Conservation (phyloP, 1,140 invertebrate genomes). For the Drosophila pectinifera region DNA sequence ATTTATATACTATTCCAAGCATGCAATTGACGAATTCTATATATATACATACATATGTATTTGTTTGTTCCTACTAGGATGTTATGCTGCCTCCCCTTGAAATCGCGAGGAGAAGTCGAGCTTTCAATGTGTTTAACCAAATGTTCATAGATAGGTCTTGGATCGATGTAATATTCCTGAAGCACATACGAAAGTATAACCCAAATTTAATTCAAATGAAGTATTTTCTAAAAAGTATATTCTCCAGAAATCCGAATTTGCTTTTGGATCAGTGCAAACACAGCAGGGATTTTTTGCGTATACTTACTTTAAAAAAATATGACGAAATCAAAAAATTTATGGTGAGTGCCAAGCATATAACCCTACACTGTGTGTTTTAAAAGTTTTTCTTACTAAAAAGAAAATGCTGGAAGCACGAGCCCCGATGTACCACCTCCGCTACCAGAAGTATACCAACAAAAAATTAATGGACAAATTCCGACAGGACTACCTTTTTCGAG, state of each 20-base stretch:
- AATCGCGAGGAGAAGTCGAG: conserved; percentile 61
- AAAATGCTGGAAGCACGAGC: conserved; percentile 78
- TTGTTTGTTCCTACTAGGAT: conserved; percentile 37
- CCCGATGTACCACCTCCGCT: conserved; percentile 65
- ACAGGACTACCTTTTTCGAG: conserved; percentile 56
- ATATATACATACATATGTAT: too few species aligned
- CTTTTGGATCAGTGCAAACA: conserved; percentile 61
- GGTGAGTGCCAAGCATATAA: conserved; percentile 13
- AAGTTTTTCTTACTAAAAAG: conserved; percentile 27
- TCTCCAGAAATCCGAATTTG: conserved; percentile 53
- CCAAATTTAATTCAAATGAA: background rate
- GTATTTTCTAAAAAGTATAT: background rate
- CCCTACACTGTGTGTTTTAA: background rate
- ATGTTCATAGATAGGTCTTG: conserved; percentile 71
- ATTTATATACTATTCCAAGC: background rate
- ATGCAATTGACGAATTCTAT: background rate
- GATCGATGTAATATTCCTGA: conserved; percentile 73
- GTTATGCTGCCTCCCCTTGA: conserved; percentile 62
- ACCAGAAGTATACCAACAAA: conserved; percentile 59
- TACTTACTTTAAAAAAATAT: conserved; percentile 51
- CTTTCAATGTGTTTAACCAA: conserved; percentile 74
- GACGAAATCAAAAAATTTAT: conserved; percentile 51
- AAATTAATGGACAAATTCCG: conserved; percentile 49
- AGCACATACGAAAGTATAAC: conserved; percentile 51
- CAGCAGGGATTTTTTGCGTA: conserved; percentile 36